phyloP scores from a whole-genome alignment of 2,888 invertebrate species.

The Argyresthia albistria region DNA sequence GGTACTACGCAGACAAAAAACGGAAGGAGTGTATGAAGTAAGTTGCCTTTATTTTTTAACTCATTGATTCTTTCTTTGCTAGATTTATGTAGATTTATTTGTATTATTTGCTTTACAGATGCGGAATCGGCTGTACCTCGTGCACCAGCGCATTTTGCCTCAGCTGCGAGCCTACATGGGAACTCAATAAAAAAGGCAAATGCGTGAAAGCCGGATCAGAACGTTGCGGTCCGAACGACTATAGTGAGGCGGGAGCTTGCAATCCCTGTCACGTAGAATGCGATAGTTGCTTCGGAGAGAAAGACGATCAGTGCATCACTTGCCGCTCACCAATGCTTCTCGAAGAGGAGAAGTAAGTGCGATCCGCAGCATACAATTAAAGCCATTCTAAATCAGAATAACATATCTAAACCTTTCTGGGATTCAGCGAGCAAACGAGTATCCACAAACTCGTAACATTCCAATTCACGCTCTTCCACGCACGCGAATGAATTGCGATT shows the following conservation, averaged over 20 bases:
- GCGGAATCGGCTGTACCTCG: slow-evolving; percentile 83
- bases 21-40: slow-evolving; percentile 83
- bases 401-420: no score
- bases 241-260: slow-evolving; percentile 76
- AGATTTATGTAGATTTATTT: neutral
- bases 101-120: slow-evolving; percentile 38
- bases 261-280: slow-evolving; percentile 84
- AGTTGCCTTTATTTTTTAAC: slow-evolving; percentile 18
- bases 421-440: no score
- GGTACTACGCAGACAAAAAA: slow-evolving; percentile 83
- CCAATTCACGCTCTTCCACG: no score
- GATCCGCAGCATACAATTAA: no score
- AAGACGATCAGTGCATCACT: slow-evolving; percentile 81
- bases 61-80: neutral
- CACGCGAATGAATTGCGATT: no score
- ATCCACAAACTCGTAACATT: no score
- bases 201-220: slow-evolving; percentile 81
- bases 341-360: slow-evolving; percentile 68
- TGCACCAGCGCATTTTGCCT: slow-evolving; percentile 83
- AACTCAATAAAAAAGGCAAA: slow-evolving; percentile 80
- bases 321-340: slow-evolving; percentile 82
- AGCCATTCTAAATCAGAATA: no score
- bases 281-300: slow-evolving; percentile 85
- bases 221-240: slow-evolving; percentile 77
- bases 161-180: slow-evolving; percentile 82